phyloP scores from a whole-genome alignment of 2,113 vertebrate genomes.

The Pan troglodytes region DNA sequence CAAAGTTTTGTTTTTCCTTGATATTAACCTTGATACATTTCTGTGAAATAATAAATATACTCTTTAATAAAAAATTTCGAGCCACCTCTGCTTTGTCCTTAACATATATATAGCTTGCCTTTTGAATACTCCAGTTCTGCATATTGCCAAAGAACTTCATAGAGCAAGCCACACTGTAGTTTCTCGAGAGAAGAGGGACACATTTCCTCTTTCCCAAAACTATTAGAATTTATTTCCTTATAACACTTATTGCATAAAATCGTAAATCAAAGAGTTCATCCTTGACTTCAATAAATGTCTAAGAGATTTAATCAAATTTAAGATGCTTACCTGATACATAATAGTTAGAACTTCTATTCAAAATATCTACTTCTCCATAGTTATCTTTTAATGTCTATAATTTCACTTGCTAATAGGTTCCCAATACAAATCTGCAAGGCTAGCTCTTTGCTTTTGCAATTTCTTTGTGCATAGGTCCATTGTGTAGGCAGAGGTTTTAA shows the following conservation, averaged over 20 bases:
- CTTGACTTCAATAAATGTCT: not conserved
- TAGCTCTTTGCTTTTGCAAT: not conserved
- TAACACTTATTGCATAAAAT: not conserved
- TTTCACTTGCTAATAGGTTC: not conserved
- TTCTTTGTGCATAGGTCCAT: conserved; percentile 28
- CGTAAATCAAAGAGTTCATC: not conserved
- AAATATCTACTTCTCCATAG: not conserved
- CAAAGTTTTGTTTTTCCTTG: not conserved
- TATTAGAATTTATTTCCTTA: not conserved
- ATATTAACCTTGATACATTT: not conserved
- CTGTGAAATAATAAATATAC: not conserved
- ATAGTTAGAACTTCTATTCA: not conserved
- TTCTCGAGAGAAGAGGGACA: not conserved
- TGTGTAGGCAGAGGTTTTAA: conserved; percentile 52
- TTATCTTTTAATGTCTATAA: not conserved
- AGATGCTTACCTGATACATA: not conserved
- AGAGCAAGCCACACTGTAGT: not conserved
- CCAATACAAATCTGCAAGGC: not conserved
- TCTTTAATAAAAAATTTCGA: not conserved
- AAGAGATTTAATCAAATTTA: not conserved
- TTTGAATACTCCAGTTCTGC: not conserved
- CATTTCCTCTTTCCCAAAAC: not conserved
- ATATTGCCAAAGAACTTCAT: not conserved
- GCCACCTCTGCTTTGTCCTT: not conserved
- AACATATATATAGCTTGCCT: not conserved